A percentile compares a stretch with the other conserved stretches of the same genome.
phyloP scores from a whole-genome alignment of 2,888 invertebrate genomes.

The Drosophila parthenogenetica region DNA sequence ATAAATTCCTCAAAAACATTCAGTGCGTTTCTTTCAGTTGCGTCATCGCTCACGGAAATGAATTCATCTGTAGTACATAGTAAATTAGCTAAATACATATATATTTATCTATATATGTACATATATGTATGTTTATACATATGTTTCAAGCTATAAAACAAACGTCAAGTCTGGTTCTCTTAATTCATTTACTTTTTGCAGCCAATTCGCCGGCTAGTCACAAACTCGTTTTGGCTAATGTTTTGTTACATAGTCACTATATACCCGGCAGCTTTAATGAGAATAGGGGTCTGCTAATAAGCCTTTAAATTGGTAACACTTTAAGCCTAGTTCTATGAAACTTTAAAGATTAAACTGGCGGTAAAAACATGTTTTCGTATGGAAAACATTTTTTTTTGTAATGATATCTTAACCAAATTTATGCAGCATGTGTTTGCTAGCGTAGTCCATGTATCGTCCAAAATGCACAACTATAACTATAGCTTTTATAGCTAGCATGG shows the following conservation, averaged over 20 bases:
- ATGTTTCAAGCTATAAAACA: conserved; percentile 29
- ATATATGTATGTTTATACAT: conserved; percentile 11
- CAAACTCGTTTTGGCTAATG: conserved; percentile 53
- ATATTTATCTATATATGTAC: not conserved
- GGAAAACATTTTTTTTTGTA: no score
- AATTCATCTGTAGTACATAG: conserved; percentile 15
- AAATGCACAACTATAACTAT: no score
- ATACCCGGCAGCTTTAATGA: not conserved
- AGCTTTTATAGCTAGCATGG: no score
- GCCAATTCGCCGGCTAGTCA: conserved; percentile 42
- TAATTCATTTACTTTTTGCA: conserved; percentile 24
- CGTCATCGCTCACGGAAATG: conserved; percentile 72
- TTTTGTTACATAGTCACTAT: conserved; percentile 28
- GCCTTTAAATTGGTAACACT: not conserved
- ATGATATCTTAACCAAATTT: no score
- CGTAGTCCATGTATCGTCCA: no score
- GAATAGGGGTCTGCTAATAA: not conserved
- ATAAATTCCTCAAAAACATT: conserved; percentile 66
- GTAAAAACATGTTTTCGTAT: no score
- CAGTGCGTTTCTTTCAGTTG: conserved; percentile 53
- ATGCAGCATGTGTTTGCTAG: no score
- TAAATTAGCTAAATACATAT: conserved; percentile 10
- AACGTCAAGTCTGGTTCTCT: conserved; percentile 60
- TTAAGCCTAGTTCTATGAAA: not conserved
- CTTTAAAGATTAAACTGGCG: no score